phyloP scores from a whole-genome alignment of 1,140 invertebrate genomes.

The Bombus superbus region DNA sequence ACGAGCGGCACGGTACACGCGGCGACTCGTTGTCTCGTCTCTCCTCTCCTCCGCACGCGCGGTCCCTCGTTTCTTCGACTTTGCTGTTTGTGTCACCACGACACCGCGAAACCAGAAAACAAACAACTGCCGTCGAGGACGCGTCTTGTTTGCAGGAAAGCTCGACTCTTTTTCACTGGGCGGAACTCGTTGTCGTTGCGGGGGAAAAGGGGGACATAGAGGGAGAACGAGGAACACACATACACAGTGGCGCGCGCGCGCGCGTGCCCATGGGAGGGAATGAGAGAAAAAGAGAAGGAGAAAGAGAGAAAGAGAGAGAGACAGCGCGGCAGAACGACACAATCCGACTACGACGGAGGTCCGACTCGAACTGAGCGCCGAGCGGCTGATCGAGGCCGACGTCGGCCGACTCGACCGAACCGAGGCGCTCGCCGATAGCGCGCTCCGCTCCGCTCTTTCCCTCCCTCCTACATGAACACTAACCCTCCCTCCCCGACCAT shows the following conservation, averaged over 20 bases:
- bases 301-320: constrained; percentile 63
- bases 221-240: constrained; percentile 46
- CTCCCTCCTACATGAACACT: not conserved
- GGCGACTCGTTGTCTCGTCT: constrained; percentile 32
- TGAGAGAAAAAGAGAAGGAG: constrained; percentile 52
- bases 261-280: constrained; percentile 43
- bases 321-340: constrained; percentile 59
- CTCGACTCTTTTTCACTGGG: constrained; percentile 56
- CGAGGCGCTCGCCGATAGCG: constrained; percentile 61
- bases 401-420: constrained; percentile 55
- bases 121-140: constrained; percentile 48
- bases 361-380: constrained; percentile 76
- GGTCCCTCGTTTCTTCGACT: constrained; percentile 29
- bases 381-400: constrained; percentile 71
- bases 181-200: constrained; percentile 58
- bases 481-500: not conserved
- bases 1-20: constrained; percentile 9
- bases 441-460: constrained; percentile 23
- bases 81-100: constrained; percentile 48
- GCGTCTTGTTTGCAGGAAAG: constrained; percentile 58
- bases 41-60: constrained; percentile 27
- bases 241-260: constrained; percentile 44
- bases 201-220: constrained; percentile 23
- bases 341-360: constrained; percentile 72
- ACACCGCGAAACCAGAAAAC: constrained; percentile 50